These are phyloP conservation scores for Drosophila pachea DNA, from an alignment of 1,140 invertebrate genomes.

Conservation along the genomic window DNA sequence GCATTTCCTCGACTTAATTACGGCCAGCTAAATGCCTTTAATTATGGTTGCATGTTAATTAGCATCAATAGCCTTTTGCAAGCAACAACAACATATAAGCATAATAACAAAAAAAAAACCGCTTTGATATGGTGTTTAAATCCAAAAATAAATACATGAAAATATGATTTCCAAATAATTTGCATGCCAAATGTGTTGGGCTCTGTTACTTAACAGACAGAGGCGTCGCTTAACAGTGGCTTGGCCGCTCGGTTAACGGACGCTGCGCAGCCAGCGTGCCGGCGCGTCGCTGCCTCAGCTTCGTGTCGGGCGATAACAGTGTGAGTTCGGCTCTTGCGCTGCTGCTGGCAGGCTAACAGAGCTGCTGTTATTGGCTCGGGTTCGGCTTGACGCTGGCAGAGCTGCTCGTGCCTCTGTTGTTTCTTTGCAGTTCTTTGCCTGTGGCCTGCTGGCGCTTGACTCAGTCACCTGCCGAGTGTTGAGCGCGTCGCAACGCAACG, in stretches of 20 bases:
- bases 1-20: constrained; percentile 34
- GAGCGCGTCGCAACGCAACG: constrained; percentile 60
- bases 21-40: constrained; percentile 12
- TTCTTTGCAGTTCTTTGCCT: constrained; percentile 54
- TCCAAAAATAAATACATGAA: constrained; percentile 18
- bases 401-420: constrained; percentile 39
- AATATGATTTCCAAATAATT: constrained; percentile 11
- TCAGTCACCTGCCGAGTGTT: constrained; percentile 66
- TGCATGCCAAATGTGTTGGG: constrained; percentile 12
- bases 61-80: constrained; percentile 1
- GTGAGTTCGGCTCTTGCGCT: constrained; percentile 15
- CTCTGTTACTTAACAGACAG: constrained; percentile 26
- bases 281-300: constrained; percentile 26
- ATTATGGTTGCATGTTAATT: constrained; percentile 33
- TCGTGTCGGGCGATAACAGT: constrained; percentile 24
- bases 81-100: not conserved
- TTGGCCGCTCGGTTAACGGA: constrained; percentile 15
- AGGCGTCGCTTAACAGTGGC: constrained; percentile 18
- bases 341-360: not conserved
- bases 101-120: constrained; percentile 26
- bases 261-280: constrained; percentile 14
- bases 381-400: constrained; percentile 22
- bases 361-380: constrained; percentile 5
- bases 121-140: constrained; percentile 17
- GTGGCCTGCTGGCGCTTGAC: constrained; percentile 45